Evolutionary conservation across 1,140 invertebrate genomes (phyloP).

Genomic region (Monomorium pharaonis): DNA sequence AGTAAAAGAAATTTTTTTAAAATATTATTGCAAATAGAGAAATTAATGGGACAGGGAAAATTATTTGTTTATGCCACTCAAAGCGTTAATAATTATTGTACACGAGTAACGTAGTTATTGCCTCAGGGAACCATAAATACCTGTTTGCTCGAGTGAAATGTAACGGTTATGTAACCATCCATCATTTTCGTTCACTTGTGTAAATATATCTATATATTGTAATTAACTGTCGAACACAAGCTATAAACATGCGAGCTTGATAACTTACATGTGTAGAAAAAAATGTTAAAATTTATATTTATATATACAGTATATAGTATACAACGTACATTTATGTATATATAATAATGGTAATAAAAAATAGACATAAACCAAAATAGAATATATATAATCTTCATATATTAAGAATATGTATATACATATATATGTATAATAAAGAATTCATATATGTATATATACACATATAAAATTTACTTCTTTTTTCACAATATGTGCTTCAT

Average conservation of each 20-base stretch:
- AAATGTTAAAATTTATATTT: conserved; percentile 45
- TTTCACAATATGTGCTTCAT: conserved; percentile 44
- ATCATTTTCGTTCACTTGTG: background rate
- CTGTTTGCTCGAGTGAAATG: background rate
- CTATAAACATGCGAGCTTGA: conserved; percentile 6
- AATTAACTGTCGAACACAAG: background rate
- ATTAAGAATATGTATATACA: conserved; percentile 78
- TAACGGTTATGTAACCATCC: background rate
- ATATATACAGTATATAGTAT: conserved; percentile 15
- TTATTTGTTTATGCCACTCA: conserved; percentile 51
- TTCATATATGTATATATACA: conserved; percentile 73
- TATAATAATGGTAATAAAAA: conserved; percentile 58
- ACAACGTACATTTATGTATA: conserved; percentile 13
- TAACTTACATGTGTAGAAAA: background rate
- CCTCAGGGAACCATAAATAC: conserved; percentile 3
- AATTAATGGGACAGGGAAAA: background rate
- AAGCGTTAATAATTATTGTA: conserved; percentile 71
- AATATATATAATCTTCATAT: conserved; percentile 74
- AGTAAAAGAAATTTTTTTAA: conserved; percentile 55
- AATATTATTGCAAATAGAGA: conserved; percentile 43
- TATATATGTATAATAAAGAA: conserved; percentile 75
- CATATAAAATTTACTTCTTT: conserved; percentile 56
- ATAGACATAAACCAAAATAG: conserved; percentile 70
- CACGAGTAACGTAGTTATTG: background rate
- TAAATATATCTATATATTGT: background rate